These are phyloP conservation scores for Ptychobarbus kaznakovi DNA, from an alignment of 2,797 vertebrate genomes.

Conservation along the genomic window DNA sequence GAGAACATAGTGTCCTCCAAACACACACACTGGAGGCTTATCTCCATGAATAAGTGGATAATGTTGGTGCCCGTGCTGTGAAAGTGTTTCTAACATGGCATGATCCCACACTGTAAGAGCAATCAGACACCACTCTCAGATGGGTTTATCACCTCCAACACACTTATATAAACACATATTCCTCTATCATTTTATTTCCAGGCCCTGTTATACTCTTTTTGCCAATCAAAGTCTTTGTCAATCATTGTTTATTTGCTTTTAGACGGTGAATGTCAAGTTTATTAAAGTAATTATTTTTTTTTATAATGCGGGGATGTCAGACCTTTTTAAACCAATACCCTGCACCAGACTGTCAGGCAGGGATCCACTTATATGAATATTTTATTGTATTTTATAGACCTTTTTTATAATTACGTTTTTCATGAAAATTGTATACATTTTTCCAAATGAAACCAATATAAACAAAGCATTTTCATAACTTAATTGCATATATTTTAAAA, in stretches of 20 bases:
- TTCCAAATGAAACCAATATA: not conserved
- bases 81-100: slow-evolving; percentile 45
- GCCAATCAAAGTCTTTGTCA: not conserved
- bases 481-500: no score
- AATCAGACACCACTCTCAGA: slow-evolving; percentile 41
- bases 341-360: not conserved
- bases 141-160: slow-evolving; percentile 41
- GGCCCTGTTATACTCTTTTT: not conserved
- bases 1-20: slow-evolving; percentile 46
- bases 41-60: slow-evolving; percentile 46
- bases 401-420: not conserved
- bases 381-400: not conserved
- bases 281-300: not conserved
- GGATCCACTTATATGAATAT: not conserved
- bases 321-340: not conserved
- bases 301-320: not conserved
- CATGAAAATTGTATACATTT: not conserved
- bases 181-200: not conserved
- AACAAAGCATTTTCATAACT: no score
- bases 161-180: slow-evolving; percentile 24
- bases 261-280: not conserved
- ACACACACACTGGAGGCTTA: slow-evolving; percentile 32
- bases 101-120: slow-evolving; percentile 43
- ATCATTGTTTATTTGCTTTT: not conserved
- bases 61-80: slow-evolving; percentile 34